A percentile compares a stretch with the other conserved stretches of the same genome.
phyloP scores from a whole-genome alignment of 2,113 vertebrate genomes.

The Mesoclemmys tuberculata region DNA sequence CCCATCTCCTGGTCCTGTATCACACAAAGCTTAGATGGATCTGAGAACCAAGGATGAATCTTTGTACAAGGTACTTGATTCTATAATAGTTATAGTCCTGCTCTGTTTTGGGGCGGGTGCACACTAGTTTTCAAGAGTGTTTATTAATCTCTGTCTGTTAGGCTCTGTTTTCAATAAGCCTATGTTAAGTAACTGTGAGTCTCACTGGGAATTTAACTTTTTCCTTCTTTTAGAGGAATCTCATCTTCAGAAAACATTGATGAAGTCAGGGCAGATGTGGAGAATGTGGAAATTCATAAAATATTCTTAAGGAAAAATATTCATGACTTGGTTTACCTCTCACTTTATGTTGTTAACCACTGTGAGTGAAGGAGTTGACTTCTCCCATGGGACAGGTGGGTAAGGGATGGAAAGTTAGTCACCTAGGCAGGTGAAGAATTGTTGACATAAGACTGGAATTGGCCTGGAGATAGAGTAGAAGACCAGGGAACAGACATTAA shows the following conservation, averaged over 20 bases:
- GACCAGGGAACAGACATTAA: neutral
- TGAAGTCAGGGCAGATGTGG: neutral
- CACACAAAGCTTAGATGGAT: neutral
- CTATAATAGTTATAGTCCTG: neutral
- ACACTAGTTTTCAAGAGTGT: neutral
- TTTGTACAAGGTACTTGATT: neutral
- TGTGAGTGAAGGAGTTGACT: neutral
- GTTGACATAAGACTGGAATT: neutral
- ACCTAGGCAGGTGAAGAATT: neutral
- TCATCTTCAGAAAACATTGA: neutral
- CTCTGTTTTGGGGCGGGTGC: neutral
- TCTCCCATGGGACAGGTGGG: neutral
- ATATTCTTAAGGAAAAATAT: neutral
- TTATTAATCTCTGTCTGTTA: rapidly evolving
- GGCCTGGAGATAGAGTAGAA: neutral
- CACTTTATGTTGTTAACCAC: neutral
- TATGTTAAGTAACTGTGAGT: neutral
- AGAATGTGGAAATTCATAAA: neutral
- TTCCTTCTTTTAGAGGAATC: neutral
- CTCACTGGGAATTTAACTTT: neutral
- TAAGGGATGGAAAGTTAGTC: neutral
- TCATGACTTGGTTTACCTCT: neutral
- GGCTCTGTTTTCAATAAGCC: neutral
- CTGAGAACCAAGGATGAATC: neutral
- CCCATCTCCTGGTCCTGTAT: neutral